Evolutionary conservation across 2,888 invertebrate genomes (phyloP).

Genomic region (Dexiosoma caninum): DNA sequence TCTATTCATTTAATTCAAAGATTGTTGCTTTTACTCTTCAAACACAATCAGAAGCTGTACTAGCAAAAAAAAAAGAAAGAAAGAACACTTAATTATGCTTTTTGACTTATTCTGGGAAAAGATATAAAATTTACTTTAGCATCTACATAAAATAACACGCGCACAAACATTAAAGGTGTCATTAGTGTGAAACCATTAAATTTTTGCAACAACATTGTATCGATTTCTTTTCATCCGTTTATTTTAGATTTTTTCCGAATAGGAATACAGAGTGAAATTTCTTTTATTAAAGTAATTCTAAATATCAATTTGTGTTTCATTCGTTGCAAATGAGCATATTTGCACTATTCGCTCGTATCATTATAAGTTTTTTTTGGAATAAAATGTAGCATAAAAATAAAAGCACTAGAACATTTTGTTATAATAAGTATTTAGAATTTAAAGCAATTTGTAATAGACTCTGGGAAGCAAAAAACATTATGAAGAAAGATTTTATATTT

Average conservation of each 20-base stretch:
- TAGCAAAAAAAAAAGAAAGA: not conserved
- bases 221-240: constrained; percentile 42
- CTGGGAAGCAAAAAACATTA: constrained; percentile 1
- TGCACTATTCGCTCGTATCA: not conserved
- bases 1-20: constrained; percentile 68
- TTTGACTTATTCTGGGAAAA: constrained; percentile 33
- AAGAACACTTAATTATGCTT: constrained; percentile 28
- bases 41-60: constrained; percentile 27
- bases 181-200: constrained; percentile 55
- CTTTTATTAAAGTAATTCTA: not conserved
- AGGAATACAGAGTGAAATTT: not conserved
- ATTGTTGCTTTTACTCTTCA: constrained; percentile 32
- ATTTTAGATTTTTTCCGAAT: constrained; percentile 19
- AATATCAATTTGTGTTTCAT: not conserved
- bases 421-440: constrained; percentile 42
- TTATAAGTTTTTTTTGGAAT: constrained; percentile 33
- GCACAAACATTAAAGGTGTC: constrained; percentile 52
- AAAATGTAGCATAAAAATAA: not conserved
- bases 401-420: not conserved
- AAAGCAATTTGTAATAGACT: constrained; percentile 32
- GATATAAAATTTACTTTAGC: not conserved
- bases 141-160: constrained; percentile 28
- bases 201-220: constrained; percentile 49
- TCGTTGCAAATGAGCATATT: not conserved
- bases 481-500: constrained; percentile 26